Base-by-base conservation (phyloP, 2,797 vertebrate species). In the Nannoperca obscura region DNA sequence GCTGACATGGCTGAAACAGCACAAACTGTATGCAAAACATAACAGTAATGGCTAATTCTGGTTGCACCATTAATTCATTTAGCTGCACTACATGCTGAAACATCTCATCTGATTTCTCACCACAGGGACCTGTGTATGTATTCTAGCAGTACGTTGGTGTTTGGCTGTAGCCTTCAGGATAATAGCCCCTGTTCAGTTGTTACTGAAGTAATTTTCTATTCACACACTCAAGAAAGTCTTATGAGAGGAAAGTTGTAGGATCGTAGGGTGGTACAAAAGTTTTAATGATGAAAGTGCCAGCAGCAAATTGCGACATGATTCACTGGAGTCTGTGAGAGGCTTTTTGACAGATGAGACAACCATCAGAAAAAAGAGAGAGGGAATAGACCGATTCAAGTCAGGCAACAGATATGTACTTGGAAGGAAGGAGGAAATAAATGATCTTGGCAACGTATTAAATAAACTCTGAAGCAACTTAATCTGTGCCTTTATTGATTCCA, bases 241-340 rank as follows among this genome's bases (percentile, higher is more conserved):
- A 88, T 85, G 80, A 53, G 76, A 78, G 67, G 24, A 44, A 80
- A 84, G 76, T 83, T 84, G 85, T 88, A 49, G 77, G 71, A 84
- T 87, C 54, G 61, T 47, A 57, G 72, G 61, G 67, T 63, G 68
- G 60, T 71, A 88, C 85, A 78, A 86, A 89, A 88, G 88, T 89
- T 89, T 82, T 89, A 90, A 90, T 89, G 91, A 88, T 88, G 76
- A 91, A 88, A 89, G 72, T 78, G 85, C 86, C 90, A 72, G 83
- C 65, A 87, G 88, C 84, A 92, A 92, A 90, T 92, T 88, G 84
- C 38, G 53, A 91, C 86, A 92, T 74, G 84, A 92, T 83, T 88
- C 85, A 66, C 65, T 80, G 67, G 85, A 82, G 86, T 67, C 71
- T 69, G 59, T 17, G 5, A 81, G 80, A 76, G 69, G 68, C 60